These are phyloP conservation scores for Glareola pratincola DNA, from an alignment of 2,113 vertebrate species.

Conservation along the genomic window DNA sequence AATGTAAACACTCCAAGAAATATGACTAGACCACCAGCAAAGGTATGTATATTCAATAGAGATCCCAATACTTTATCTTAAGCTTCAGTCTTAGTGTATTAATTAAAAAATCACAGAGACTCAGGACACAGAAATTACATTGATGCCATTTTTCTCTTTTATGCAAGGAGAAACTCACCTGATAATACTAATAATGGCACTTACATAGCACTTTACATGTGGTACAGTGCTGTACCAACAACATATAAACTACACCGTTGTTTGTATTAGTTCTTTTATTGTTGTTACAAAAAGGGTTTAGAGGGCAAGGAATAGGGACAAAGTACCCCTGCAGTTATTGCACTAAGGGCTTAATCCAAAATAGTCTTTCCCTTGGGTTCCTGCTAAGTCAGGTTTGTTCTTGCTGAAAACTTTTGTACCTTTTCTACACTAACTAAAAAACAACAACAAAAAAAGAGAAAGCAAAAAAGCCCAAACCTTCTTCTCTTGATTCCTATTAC, in stretches of 20 bases:
- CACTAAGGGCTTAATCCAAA: neutral
- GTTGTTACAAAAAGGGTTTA: neutral
- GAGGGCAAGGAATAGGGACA: neutral
- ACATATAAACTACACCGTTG: neutral
- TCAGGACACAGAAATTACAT: neutral
- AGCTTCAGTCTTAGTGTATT: neutral
- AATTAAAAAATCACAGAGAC: neutral
- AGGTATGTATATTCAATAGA: neutral
- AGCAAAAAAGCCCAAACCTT: rapidly evolving
- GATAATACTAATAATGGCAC: slow-evolving; percentile 7
- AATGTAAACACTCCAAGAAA: neutral
- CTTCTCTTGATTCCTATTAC: neutral
- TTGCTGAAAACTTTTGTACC: neutral
- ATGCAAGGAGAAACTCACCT: slow-evolving; percentile 15
- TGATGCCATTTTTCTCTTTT: slow-evolving; percentile 28
- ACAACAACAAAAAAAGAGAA: neutral
- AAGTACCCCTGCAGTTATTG: neutral
- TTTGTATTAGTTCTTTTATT: slow-evolving; percentile 26
- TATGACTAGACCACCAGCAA: neutral
- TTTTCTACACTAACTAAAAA: neutral
- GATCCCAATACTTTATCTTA: neutral
- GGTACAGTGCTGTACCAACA: neutral
- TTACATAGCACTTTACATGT: neutral
- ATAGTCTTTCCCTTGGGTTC: neutral
- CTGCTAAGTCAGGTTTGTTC: neutral